A percentile compares a stretch with the other conserved stretches of the same genome.
Conservation (phyloP, 2,797 vertebrate species). For the Muscicapa striata region DNA sequence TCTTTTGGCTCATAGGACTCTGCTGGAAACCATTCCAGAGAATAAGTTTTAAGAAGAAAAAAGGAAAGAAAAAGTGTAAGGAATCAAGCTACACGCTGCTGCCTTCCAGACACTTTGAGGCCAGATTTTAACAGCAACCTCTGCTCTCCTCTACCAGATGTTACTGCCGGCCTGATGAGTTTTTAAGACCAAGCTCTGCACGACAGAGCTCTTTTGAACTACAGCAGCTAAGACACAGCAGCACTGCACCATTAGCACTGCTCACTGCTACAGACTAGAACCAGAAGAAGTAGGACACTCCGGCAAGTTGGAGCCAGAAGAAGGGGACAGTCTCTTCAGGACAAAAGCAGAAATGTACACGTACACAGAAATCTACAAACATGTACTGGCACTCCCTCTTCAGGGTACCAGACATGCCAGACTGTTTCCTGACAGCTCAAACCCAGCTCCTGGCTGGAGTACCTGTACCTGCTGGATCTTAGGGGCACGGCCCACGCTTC, state of each 20-base stretch:
- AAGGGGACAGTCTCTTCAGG: no score
- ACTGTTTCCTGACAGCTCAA: not conserved
- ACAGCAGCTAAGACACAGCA: not conserved
- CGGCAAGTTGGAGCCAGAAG: no score
- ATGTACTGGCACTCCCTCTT: accelerated
- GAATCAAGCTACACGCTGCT: not conserved
- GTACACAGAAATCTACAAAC: no score
- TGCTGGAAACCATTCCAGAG: not conserved
- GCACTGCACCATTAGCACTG: accelerated
- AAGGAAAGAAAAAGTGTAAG: not conserved
- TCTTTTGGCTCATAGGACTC: not conserved
- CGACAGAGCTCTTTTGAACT: not conserved
- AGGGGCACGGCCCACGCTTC: not conserved
- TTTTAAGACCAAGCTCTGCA: not conserved
- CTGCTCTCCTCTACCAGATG: not conserved
- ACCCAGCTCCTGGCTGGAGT: not conserved
- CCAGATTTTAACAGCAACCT: not conserved
- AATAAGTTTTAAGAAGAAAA: not conserved
- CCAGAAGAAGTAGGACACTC: no score
- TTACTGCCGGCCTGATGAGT: not conserved
- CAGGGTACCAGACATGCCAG: not conserved
- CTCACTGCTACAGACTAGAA: not conserved
- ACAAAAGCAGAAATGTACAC: not conserved
- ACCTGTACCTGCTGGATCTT: no score
- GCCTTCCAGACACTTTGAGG: not conserved